Evolutionary conservation across 2,113 vertebrate genomes (phyloP).

Genomic region (Egretta garzetta): DNA sequence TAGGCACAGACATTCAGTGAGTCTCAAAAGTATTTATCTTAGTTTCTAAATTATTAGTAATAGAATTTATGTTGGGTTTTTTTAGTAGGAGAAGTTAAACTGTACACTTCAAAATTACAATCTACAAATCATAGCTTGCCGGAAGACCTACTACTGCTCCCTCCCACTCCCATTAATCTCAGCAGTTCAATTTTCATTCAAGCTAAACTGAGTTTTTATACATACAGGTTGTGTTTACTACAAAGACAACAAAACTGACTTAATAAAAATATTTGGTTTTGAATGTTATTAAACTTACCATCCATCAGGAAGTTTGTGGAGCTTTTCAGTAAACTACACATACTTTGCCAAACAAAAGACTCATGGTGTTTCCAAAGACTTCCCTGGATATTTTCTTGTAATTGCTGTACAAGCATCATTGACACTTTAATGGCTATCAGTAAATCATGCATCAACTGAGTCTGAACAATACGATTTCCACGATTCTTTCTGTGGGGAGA

Average conservation of each 20-base stretch:
- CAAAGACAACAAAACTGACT: neutral
- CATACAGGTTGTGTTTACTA: neutral
- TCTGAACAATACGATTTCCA: constrained; percentile 87
- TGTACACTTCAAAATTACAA: neutral
- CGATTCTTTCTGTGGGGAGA: constrained; percentile 75
- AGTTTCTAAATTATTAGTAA: neutral
- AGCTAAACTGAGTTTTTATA: neutral
- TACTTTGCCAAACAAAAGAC: constrained; percentile 75
- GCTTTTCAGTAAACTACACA: constrained; percentile 82
- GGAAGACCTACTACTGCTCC: neutral
- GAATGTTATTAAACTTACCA: constrained; percentile 75
- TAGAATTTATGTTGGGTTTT: neutral
- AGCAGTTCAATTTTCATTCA: neutral
- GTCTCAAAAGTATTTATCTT: neutral
- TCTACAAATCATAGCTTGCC: neutral
- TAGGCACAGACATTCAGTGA: neutral
- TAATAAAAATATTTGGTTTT: neutral
- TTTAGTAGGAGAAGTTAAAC: neutral
- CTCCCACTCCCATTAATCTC: neutral
- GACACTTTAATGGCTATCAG: constrained; percentile 86
- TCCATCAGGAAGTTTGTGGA: constrained; percentile 84
- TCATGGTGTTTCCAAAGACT: constrained; percentile 52
- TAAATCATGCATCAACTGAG: constrained; percentile 87
- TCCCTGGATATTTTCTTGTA: constrained; percentile 70
- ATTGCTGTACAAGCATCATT: constrained; percentile 87